These are phyloP conservation scores for Pelosia muscerda DNA, from an alignment of 2,888 invertebrate species.

Conservation along the genomic window DNA sequence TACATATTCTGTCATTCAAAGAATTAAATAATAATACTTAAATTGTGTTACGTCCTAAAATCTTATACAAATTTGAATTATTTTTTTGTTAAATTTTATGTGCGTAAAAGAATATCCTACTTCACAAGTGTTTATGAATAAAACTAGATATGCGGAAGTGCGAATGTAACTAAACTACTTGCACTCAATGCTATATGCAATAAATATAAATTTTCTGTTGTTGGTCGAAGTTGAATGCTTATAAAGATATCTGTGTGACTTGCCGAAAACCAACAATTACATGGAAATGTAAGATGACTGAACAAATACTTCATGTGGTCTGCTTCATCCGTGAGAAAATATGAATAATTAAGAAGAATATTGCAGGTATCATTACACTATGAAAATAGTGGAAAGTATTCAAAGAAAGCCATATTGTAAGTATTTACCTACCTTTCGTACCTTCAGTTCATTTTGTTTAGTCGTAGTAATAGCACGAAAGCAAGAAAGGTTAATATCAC, in stretches of 20 bases:
- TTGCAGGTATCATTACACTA: constrained; percentile 84
- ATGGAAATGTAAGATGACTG: not conserved
- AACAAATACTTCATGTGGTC: constrained; percentile 48
- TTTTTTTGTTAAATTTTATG: not conserved
- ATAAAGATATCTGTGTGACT: not conserved
- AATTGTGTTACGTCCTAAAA: not conserved
- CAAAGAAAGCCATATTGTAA: too few species aligned
- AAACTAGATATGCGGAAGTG: not conserved
- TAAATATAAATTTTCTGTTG: not conserved
- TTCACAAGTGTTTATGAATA: too few species aligned
- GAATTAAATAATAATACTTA: not conserved
- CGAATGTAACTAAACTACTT: not conserved
- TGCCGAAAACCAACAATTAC: not conserved
- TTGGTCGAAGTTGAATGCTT: too few species aligned
- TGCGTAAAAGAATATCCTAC: too few species aligned
- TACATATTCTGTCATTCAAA: too few species aligned
- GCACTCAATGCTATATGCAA: not conserved
- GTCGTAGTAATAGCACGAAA: too few species aligned
- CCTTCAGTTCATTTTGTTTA: too few species aligned
- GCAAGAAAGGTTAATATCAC: too few species aligned
- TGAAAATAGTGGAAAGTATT: too few species aligned
- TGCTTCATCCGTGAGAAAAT: constrained; percentile 50
- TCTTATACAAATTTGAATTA: not conserved
- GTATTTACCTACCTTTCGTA: too few species aligned
- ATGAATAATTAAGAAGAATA: constrained; percentile 78